A percentile compares a stretch with the other conserved stretches of the same genome.
These are phyloP conservation scores for Listronotus bonariensis DNA, from an alignment of 1,140 invertebrate species.

Conservation along the genomic window DNA sequence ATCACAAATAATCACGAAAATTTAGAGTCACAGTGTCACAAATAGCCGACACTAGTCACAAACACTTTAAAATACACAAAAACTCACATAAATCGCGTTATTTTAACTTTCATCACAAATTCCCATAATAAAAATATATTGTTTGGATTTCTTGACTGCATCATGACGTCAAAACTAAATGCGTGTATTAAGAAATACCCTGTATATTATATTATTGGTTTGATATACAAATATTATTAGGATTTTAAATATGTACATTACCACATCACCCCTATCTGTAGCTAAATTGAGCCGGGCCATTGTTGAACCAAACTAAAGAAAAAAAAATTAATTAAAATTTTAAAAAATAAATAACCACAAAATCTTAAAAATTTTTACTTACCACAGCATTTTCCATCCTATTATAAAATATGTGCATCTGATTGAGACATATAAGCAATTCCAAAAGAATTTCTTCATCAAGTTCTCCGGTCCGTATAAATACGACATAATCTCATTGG, in stretches of 20 bases:
- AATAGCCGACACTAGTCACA: too few species aligned
- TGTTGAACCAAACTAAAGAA: conserved; percentile 19
- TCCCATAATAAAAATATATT: too few species aligned
- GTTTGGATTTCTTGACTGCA: too few species aligned
- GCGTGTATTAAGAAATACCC: too few species aligned
- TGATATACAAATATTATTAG: too few species aligned
- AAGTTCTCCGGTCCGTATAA: conserved; percentile 26
- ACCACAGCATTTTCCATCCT: conserved; percentile 20
- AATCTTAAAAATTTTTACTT: conserved; percentile 1
- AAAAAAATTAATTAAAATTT: background rate
- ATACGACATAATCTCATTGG: conserved; percentile 35
- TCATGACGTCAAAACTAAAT: too few species aligned
- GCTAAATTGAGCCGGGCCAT: conserved; percentile 10
- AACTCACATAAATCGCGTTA: too few species aligned
- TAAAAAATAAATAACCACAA: background rate
- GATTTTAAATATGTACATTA: background rate
- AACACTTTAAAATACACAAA: too few species aligned
- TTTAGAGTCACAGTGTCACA: too few species aligned
- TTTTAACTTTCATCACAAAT: too few species aligned
- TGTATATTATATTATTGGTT: too few species aligned
- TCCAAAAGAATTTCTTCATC: conserved; percentile 35
- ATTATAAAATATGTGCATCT: conserved; percentile 19
- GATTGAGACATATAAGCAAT: conserved; percentile 34
- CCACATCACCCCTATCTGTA: conserved; percentile 11
- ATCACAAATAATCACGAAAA: too few species aligned